Percentiles rank a stretch among this genome's conserved stretches.
Evolutionary conservation across 1,140 invertebrate genomes (phyloP).

Genomic region (Bombus haemorrhoidalis): DNA sequence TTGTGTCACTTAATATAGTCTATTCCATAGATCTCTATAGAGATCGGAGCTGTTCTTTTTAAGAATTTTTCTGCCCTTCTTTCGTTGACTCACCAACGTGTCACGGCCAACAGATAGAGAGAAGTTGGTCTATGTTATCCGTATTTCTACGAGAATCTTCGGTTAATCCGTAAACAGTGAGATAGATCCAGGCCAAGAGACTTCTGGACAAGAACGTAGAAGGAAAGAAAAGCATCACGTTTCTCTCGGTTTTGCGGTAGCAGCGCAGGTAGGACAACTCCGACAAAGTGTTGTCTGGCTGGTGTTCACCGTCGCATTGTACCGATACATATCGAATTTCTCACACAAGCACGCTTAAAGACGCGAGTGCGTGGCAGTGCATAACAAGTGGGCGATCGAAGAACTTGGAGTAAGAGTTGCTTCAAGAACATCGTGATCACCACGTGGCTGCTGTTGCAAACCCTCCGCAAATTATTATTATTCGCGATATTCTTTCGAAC

Average conservation of each 20-base stretch:
- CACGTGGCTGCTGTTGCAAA: not conserved
- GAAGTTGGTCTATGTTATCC: not conserved
- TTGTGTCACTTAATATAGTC: not conserved
- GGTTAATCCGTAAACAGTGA: not conserved
- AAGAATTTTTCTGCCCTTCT: not conserved
- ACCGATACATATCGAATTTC: constrained; percentile 32
- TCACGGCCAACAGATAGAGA: not conserved
- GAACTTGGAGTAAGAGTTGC: not conserved
- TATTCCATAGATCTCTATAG: not conserved
- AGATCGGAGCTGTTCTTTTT: not conserved
- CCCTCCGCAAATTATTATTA: not conserved
- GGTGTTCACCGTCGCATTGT: constrained; percentile 14
- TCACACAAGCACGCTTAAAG: not conserved
- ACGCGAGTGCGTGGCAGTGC: not conserved
- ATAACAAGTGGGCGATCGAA: constrained; percentile 3
- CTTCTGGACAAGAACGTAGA: not conserved
- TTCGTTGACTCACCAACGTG: not conserved
- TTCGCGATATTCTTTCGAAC: not conserved
- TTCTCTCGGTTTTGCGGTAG: constrained; percentile 34
- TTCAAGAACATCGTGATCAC: not conserved
- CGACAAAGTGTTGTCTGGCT: constrained; percentile 23
- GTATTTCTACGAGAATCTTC: too few species aligned
- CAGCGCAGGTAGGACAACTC: constrained; percentile 2
- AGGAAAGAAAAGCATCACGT: constrained; percentile 18
- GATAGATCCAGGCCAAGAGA: not conserved